These are phyloP conservation scores for Eira barbara DNA, from an alignment of 2,113 vertebrate genomes.

Conservation along the genomic window DNA sequence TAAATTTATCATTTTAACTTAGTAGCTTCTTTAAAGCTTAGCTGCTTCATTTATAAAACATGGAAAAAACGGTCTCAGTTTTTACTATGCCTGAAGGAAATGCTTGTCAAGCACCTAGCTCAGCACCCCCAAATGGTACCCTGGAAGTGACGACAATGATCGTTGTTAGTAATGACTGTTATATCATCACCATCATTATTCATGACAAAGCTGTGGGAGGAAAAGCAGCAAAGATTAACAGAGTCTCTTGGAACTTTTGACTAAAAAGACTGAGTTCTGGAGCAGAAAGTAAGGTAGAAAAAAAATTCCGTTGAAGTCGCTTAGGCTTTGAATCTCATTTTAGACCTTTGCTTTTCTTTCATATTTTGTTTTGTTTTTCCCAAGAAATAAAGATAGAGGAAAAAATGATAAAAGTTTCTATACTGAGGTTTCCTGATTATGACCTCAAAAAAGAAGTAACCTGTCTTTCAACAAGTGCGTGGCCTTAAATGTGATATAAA, in stretches of 20 bases:
- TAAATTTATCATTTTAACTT: neutral
- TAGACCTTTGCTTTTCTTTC: constrained; percentile 8
- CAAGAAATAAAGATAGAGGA: neutral
- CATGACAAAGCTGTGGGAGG: neutral
- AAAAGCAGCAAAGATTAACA: neutral
- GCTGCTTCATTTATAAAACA: constrained; percentile 3
- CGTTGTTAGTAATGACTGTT: neutral
- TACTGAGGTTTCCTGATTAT: neutral
- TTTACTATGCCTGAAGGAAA: neutral
- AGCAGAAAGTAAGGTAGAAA: neutral
- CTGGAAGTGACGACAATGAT: neutral
- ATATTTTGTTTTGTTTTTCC: constrained; percentile 28
- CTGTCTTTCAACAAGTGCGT: neutral
- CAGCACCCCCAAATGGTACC: neutral
- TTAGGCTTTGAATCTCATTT: neutral
- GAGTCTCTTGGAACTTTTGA: neutral
- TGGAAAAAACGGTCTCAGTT: neutral
- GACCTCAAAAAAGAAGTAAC: neutral
- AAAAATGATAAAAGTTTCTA: neutral
- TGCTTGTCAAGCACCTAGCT: neutral
- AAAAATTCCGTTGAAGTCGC: neutral
- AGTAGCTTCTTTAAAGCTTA: neutral
- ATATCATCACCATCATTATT: neutral
- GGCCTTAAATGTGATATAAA: neutral
- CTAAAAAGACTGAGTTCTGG: neutral